Evolutionary conservation across 2,113 vertebrate genomes (phyloP), one percentile per base, ranked within the genome.

Genomic region (Sylvilagus bachmani): DNA sequence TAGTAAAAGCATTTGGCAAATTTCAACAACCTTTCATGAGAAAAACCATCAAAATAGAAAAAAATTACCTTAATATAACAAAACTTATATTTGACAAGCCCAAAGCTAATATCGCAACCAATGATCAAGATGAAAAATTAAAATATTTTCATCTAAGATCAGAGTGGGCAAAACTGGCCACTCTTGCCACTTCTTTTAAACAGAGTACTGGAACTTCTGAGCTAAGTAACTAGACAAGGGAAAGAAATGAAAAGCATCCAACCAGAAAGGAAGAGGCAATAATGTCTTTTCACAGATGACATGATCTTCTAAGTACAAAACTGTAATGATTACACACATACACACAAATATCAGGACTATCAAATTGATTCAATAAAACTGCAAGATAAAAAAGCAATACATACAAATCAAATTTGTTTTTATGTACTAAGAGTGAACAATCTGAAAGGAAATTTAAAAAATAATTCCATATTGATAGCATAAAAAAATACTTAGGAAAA

Each of bases 381-480:
- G 6, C 49, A 93, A 70, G 27, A 83, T 66, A 36, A 77, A 87
- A 58, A 82, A 64, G 70, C 62, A 93, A 51, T 11, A 74, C 74
- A 91, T 51, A 49, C 13, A 91, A 90, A 74, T 74, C 33, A 33
- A 17, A 24, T 89, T 6, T 69, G 17, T 61, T 74, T 55, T 21
- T 67, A 51, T 75, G 33, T 0, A 78, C 29, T 81, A 89, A 38
- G 53, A 78, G 36, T 24, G 31, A n/a, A 29, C 29, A 62, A 75
- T 53, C 58, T n/a, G 12, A 69, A 69, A 84, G 29, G 29, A 89
- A 94, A 78, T 75, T 89, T 66, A 67, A 22, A 67, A 84, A 69
- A 31, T 6, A 86, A 79, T 51, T 55, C 13, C 22, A 27, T 58
- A 73, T 74, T 51, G 55, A 49, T 44, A 70, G 12, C 33, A 93